Evolutionary conservation across 2,113 vertebrate species (phyloP), one percentile per base, ranked within the genome.

Genomic region (Rhombomys opimus): DNA sequence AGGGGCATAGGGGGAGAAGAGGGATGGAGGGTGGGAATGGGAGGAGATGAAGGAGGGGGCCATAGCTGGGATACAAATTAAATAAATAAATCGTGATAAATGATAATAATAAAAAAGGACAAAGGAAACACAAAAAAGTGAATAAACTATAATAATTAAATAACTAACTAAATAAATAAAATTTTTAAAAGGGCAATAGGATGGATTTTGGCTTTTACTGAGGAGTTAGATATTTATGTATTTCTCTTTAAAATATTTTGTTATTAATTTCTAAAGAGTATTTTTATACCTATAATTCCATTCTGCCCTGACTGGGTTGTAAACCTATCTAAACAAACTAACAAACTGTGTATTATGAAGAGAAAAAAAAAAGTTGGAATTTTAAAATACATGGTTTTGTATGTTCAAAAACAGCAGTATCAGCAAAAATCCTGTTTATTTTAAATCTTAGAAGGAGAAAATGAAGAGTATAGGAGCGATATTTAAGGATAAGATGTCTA

Each of bases 291-390:
- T 95, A 5, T 63, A 38, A 17, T n/a, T 73, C 59, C 75, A 1
- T 75, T 41, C 17, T 92, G 18, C 94, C 85, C 93, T 89, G 88
- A 96, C 94, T 97, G 96, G 81, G 91, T 68, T 97, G 65, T 30
- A 90, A 96, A 93, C 97, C 97, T 90, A 93, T 91, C 13, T 86
- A 97, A 98, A 90, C 96, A 97, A 97, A 97, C 72, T 88, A 87
- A 67, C 70, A 87, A 14, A 93, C 97, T 98, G 87, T 96, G 94
- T 97, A 93, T 97, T 98, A 95, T 91, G 96, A 98, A 96, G 65
- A 95, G 30, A 13, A 14, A 81, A 96, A 96, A 96, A 94, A 97
- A 90, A 3, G 87, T 96, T 98, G 98, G 92, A 78, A 89, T 77
- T 92, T 86, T 98, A 87, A 72, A 95, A 97, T 98, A 50, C 27